Percentiles rank a stretch among this genome's conserved stretches.
Evolutionary conservation across 2,888 invertebrate genomes (phyloP).

Genomic region (Eutolmus rufibarbis): DNA sequence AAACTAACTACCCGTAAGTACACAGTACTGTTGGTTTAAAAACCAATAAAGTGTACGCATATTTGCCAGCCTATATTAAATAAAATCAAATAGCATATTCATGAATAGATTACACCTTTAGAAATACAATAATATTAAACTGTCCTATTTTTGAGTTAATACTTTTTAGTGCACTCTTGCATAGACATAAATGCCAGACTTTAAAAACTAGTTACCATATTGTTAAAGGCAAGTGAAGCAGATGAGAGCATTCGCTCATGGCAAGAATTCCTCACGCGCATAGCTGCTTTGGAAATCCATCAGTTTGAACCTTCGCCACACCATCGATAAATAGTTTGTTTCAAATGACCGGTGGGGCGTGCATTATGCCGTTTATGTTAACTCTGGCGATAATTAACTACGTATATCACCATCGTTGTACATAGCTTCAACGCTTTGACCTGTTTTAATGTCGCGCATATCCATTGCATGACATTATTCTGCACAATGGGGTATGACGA

Average conservation of each 20-base stretch:
- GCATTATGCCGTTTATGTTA: constrained; percentile 25
- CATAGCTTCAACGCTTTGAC: constrained; percentile 15
- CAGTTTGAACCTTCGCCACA: not conserved
- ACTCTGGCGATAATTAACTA: constrained; percentile 32
- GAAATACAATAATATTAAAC: not conserved
- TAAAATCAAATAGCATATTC: not conserved
- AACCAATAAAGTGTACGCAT: too few relatives aligned
- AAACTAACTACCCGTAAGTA: too few relatives aligned
- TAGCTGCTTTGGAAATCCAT: constrained; percentile 1
- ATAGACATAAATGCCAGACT: not conserved
- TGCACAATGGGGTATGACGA: constrained; percentile 38
- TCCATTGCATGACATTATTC: constrained; percentile 35
- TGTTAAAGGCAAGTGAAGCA: not conserved
- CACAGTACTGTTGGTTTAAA: not conserved
- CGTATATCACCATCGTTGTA: not conserved
- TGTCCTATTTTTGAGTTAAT: not conserved
- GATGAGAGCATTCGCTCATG: not conserved
- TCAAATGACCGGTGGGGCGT: constrained; percentile 23
- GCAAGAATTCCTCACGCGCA: not conserved
- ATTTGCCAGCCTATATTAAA: not conserved
- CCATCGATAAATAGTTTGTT: constrained; percentile 5
- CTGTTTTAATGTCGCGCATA: constrained; percentile 36
- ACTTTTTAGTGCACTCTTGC: not conserved
- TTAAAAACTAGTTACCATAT: not conserved
- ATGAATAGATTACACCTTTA: too few relatives aligned